phyloP scores from a whole-genome alignment of 2,888 invertebrate genomes.

The Ennomos erosarius region DNA sequence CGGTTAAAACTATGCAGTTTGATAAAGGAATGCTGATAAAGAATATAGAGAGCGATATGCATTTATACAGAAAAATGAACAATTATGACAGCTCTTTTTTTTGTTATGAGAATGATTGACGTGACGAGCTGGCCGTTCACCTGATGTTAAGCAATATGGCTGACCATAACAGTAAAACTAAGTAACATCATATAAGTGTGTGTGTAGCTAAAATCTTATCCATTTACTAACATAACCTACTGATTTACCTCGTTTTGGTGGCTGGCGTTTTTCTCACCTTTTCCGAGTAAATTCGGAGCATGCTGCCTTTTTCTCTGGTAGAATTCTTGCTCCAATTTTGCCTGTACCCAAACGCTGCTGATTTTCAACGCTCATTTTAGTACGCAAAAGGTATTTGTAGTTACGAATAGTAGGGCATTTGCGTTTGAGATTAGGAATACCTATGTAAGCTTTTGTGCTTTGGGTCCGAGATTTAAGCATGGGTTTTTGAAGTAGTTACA shows the following conservation, averaged over 20 bases:
- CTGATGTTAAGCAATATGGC: too few relatives aligned
- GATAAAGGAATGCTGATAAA: too few relatives aligned
- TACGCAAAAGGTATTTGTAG: conserved; percentile 27
- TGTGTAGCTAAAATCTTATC: not conserved
- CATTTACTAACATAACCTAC: conserved; percentile 4
- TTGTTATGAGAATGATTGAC: too few relatives aligned
- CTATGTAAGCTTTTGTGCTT: conserved; percentile 1
- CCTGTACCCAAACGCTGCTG: conserved; percentile 22
- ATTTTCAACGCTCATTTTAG: conserved; percentile 24
- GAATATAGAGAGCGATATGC: too few relatives aligned
- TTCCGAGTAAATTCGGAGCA: conserved; percentile 30
- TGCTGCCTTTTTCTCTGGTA: conserved; percentile 28
- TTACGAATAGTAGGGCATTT: conserved; percentile 23
- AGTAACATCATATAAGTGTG: not conserved
- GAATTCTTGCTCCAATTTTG: conserved; percentile 25
- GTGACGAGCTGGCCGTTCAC: too few relatives aligned
- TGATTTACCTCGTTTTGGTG: conserved; percentile 2
- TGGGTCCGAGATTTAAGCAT: not conserved
- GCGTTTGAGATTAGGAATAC: conserved; percentile 12
- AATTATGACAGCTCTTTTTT: too few relatives aligned
- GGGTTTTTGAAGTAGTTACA: not conserved
- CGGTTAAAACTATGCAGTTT: too few relatives aligned
- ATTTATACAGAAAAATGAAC: too few relatives aligned
- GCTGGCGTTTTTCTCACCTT: conserved; percentile 31
- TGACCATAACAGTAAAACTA: too few relatives aligned